Percentiles rank a stretch among this genome's conserved stretches.
phyloP scores from a whole-genome alignment of 2,888 invertebrate genomes.

The Pseudolycoriella hygida region DNA sequence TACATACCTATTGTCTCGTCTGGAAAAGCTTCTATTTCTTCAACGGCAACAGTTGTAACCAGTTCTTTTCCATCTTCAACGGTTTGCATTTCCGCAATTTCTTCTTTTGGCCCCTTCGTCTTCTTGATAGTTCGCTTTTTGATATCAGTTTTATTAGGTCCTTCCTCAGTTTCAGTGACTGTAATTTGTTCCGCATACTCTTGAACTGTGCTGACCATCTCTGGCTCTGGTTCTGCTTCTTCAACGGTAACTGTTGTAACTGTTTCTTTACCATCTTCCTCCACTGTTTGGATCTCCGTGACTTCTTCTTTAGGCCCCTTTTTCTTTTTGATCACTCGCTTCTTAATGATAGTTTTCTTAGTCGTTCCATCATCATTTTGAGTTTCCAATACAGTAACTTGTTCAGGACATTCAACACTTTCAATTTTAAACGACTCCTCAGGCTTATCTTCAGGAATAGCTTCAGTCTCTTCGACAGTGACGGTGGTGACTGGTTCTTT shows the following conservation, averaged over 20 bases:
- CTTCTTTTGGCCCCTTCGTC: constrained; percentile 16
- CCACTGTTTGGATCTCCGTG: constrained; percentile 25
- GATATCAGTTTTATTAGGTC: constrained; percentile 20
- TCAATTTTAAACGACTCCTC: constrained; percentile 14
- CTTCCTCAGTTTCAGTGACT: constrained; percentile 18
- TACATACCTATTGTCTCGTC: too few species aligned
- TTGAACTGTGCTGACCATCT: constrained; percentile 23
- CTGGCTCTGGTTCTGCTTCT: constrained; percentile 15
- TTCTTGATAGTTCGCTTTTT: constrained; percentile 22
- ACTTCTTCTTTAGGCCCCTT: constrained; percentile 19
- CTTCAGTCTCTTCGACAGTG: constrained; percentile 15
- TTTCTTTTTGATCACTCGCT: constrained; percentile 22
- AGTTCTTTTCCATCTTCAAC: constrained; percentile 20
- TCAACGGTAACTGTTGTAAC: constrained; percentile 18
- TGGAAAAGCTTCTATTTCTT: constrained; percentile 14
- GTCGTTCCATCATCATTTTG: constrained; percentile 17
- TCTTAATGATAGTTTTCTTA: constrained; percentile 20
- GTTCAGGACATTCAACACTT: constrained; percentile 12
- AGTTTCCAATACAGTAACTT: constrained; percentile 21
- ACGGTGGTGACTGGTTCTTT: constrained; percentile 21
- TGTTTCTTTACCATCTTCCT: constrained; percentile 24
- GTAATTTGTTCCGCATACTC: constrained; percentile 16
- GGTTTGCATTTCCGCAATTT: constrained; percentile 24
- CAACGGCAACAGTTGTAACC: constrained; percentile 18
- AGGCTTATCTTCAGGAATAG: too few species aligned